Conservation (phyloP, 2,888 invertebrate species). For the Anticlea derivata region DNA sequence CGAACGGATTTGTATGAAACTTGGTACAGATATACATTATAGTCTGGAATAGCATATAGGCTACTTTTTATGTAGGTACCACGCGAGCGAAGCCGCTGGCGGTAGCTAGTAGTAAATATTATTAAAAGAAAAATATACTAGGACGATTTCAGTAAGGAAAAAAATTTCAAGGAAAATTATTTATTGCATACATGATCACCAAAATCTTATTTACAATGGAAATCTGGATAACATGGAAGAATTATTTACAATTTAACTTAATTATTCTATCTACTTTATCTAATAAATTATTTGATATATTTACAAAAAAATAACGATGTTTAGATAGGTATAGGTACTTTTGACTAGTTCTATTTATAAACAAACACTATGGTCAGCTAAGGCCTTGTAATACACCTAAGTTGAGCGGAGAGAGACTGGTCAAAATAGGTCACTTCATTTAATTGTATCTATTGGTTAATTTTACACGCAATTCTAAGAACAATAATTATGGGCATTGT, state of each 20-base stretch:
- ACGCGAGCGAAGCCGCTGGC: too few species aligned
- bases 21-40: too few species aligned
- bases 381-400: neutral
- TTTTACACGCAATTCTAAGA: too few species aligned
- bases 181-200: conserved; percentile 81
- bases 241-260: conserved; percentile 72
- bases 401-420: neutral
- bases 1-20: too few species aligned
- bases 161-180: conserved; percentile 68
- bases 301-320: conserved; percentile 68
- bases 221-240: conserved; percentile 75
- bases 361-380: conserved; percentile 41
- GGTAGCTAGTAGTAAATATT: too few species aligned
- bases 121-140: too few species aligned
- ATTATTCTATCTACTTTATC: conserved; percentile 52
- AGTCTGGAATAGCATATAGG: too few species aligned
- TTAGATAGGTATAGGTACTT: conserved; percentile 43
- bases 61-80: too few species aligned
- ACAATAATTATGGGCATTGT: too few species aligned
- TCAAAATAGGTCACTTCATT: neutral
- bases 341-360: conserved; percentile 39
- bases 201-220: conserved; percentile 77
- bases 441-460: neutral
- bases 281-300: conserved; percentile 53
- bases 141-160: conserved; percentile 36